Evolutionary conservation across 2,888 invertebrate genomes (phyloP), one percentile per base, ranked within the genome.

Genomic region (Ceraclea dissimilis): DNA sequence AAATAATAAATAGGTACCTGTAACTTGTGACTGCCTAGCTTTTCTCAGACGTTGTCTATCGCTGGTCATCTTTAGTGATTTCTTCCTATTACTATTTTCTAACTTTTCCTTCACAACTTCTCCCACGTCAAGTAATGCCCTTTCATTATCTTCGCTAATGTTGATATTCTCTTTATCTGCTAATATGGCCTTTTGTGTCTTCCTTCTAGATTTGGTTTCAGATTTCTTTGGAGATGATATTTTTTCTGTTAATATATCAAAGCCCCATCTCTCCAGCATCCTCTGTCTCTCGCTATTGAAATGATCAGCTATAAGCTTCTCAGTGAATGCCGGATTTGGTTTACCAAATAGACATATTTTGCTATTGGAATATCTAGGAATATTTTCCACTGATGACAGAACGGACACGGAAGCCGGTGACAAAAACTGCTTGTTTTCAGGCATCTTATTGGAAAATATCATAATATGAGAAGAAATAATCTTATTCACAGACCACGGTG

Each of bases 301-400:
- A 21, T 58, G 54, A 5, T 58, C 54, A 6, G 54, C 22, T 18
- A 61, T 34, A 19, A 61, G 34, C 20, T 46, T 51, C 20, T 48
- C 52, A 4, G 57, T 50, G n/a, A 33, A 19, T 4, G 54, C 52
- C 1, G 44, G 18, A 19, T 61, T 56, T 11, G 60, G 60, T 16
- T 54, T 61, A 4, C 60, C 60, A 39, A 61, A 61, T 2, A 61
- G 60, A 48, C 60, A 61, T 2, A 61, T 19, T n/a, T 58, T 21
- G 26, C 49, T 51, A 22, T 51, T 51, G 4, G 60, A 51, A 18
- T 26, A 53, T 17, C 52, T 51, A 10, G 53, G 16, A 20, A 56
- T 50, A 26, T 58, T 61, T 49, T 61, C 56, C 19, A 61, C 47
- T 4, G 58, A 50, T 20, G 48, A 54, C 10, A 60, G 34, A 18